Evolutionary conservation across 1,140 invertebrate species (phyloP).

Genomic region (Helicorthomorpha holstii): DNA sequence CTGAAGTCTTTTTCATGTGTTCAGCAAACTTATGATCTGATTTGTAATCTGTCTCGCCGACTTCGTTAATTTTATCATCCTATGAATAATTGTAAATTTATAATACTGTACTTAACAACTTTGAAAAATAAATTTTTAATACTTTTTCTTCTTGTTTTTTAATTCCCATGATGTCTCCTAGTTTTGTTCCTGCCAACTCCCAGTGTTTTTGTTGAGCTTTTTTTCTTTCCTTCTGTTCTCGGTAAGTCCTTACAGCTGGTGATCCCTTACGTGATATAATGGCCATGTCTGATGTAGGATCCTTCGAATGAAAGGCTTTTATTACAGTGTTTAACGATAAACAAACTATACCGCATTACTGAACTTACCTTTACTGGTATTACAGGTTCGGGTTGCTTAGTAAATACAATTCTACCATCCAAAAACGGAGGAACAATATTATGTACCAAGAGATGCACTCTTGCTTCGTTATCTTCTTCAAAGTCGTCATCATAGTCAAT

Average conservation of each 20-base stretch:
- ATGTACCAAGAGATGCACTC: conserved; percentile 91
- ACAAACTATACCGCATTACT: too few relatives aligned
- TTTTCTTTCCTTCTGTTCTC: conserved; percentile 89
- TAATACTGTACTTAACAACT: neutral
- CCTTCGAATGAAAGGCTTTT: conserved; percentile 32
- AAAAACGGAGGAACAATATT: conserved; percentile 98
- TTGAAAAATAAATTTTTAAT: conserved; percentile 5
- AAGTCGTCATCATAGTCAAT: conserved; percentile 82
- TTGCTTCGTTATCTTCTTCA: conserved; percentile 71
- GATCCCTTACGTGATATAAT: conserved; percentile 91
- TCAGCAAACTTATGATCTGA: conserved; percentile 91
- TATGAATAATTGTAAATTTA: conserved; percentile 11
- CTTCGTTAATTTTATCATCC: conserved; percentile 34
- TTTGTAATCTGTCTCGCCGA: conserved; percentile 54
- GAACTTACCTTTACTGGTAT: conserved; percentile 57
- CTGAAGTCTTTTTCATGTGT: conserved; percentile 55
- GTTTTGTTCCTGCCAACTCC: conserved; percentile 90
- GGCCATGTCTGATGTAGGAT: conserved; percentile 97
- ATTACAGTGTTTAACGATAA: conserved; percentile 2
- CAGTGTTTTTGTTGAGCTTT: conserved; percentile 98
- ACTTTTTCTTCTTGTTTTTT: conserved; percentile 54
- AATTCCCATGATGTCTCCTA: conserved; percentile 96
- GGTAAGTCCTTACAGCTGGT: conserved; percentile 64
- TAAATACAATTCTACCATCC: conserved; percentile 96
- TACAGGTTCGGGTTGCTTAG: conserved; percentile 95